A percentile compares a stretch with the other conserved stretches of the same genome.
These are phyloP conservation scores for Philopotamus ludificatus DNA, from an alignment of 1,140 invertebrate species.

Conservation along the genomic window DNA sequence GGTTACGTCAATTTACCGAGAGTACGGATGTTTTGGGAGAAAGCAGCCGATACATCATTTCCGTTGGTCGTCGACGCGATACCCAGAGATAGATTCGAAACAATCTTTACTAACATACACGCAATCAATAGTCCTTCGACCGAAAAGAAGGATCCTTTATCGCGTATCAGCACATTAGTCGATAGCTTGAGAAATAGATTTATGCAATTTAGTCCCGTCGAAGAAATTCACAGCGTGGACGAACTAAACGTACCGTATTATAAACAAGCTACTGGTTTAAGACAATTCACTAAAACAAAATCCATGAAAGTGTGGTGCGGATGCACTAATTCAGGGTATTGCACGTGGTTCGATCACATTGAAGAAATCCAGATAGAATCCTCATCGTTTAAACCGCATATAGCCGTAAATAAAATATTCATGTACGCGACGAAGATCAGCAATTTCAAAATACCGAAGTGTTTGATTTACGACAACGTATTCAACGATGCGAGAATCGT, in stretches of 20 bases:
- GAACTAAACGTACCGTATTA: constrained; percentile 31
- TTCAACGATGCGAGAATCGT: constrained; percentile 22
- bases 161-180: constrained; percentile 26
- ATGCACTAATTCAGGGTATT: constrained; percentile 35
- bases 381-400: background rate
- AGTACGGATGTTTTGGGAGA: constrained; percentile 38
- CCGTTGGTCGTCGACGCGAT: constrained; percentile 38
- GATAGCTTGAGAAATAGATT: constrained; percentile 33
- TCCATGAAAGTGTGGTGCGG: constrained; percentile 36
- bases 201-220: constrained; percentile 21
- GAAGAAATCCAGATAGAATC: constrained; percentile 24
- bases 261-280: constrained; percentile 23
- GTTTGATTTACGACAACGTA: constrained; percentile 30
- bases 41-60: constrained; percentile 38
- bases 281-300: constrained; percentile 32
- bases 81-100: constrained; percentile 41
- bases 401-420: constrained; percentile 24
- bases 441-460: constrained; percentile 9
- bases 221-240: constrained; percentile 32
- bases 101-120: constrained; percentile 39
- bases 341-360: constrained; percentile 36
- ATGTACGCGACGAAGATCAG: constrained; percentile 23
- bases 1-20: constrained; percentile 36
- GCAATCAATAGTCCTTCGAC: constrained; percentile 16
- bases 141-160: constrained; percentile 26